These are phyloP conservation scores for Calliopsis andreniformis DNA, from an alignment of 1,140 invertebrate species.

Conservation along the genomic window DNA sequence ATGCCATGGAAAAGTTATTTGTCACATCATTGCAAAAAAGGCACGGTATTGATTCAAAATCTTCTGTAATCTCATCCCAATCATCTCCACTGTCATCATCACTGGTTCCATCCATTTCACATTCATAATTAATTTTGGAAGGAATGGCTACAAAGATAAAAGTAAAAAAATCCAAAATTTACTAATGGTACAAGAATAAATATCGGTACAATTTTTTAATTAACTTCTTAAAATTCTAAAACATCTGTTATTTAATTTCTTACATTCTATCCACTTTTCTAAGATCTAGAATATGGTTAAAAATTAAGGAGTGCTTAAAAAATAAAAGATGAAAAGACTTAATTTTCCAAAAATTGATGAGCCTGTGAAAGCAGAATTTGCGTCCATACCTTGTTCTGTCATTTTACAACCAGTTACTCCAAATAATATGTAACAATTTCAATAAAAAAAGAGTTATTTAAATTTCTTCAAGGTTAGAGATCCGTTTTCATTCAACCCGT, in stretches of 20 bases:
- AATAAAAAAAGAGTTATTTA: background rate
- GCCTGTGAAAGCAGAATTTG: background rate
- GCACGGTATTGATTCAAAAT: conserved; percentile 77
- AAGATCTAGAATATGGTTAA: no score
- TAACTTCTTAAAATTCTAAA: background rate
- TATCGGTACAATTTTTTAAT: no score
- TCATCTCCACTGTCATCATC: conserved; percentile 80
- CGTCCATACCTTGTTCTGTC: conserved; percentile 42
- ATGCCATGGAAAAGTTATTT: conserved; percentile 74
- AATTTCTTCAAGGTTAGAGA: conserved; percentile 32
- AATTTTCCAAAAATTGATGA: background rate
- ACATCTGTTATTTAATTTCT: conserved; percentile 2
- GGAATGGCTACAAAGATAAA: conserved; percentile 6
- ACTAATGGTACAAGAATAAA: background rate
- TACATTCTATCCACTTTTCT: no score
- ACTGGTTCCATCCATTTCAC: conserved; percentile 65
- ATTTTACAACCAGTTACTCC: conserved; percentile 11
- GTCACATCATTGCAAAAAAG: conserved; percentile 83
- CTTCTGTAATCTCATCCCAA: conserved; percentile 81
- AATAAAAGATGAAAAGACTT: background rate
- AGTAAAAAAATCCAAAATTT: no score
- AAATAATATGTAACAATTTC: background rate
- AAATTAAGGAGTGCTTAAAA: no score
- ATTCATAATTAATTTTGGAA: conserved; percentile 27
- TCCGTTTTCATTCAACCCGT: background rate